A percentile compares a stretch with the other conserved stretches of the same genome.
Evolutionary conservation across 2,888 invertebrate species (phyloP).

Genomic region (Altica lythri): DNA sequence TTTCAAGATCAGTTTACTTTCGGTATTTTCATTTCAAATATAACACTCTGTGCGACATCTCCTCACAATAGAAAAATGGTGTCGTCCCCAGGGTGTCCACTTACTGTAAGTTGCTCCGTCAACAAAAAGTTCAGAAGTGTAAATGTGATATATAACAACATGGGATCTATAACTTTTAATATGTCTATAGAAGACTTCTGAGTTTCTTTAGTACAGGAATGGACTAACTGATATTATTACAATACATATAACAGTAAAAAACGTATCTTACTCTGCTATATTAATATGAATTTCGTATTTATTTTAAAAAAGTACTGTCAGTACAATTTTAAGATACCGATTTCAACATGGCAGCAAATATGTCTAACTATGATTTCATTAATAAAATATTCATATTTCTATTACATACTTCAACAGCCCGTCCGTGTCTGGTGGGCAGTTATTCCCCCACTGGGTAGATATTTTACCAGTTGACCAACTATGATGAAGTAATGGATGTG

Average conservation of each 20-base stretch:
- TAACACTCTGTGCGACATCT: slow-evolving; percentile 11
- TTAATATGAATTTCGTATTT: no score
- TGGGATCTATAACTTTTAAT: slow-evolving; percentile 42
- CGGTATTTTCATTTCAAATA: not conserved
- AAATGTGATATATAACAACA: slow-evolving; percentile 40
- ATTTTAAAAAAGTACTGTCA: no score
- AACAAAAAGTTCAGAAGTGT: slow-evolving; percentile 28
- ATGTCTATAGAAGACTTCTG: slow-evolving; percentile 35
- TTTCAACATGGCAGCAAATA: no score
- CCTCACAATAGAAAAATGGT: slow-evolving; percentile 27
- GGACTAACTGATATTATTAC: no score
- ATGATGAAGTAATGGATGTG: slow-evolving; percentile 19
- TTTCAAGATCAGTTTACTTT: not conserved
- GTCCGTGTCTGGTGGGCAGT: not conserved
- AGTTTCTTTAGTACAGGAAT: not conserved
- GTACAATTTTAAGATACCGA: no score
- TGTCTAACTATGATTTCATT: no score
- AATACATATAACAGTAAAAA: no score
- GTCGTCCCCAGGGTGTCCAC: slow-evolving; percentile 25
- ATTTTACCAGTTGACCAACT: slow-evolving; percentile 9
- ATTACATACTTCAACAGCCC: not conserved
- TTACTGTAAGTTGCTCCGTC: slow-evolving; percentile 15
- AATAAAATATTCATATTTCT: not conserved
- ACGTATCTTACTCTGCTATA: no score
- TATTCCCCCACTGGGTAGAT: not conserved